Conservation (phyloP, 1,140 invertebrate species). For the Drosophila paulistorum region DNA sequence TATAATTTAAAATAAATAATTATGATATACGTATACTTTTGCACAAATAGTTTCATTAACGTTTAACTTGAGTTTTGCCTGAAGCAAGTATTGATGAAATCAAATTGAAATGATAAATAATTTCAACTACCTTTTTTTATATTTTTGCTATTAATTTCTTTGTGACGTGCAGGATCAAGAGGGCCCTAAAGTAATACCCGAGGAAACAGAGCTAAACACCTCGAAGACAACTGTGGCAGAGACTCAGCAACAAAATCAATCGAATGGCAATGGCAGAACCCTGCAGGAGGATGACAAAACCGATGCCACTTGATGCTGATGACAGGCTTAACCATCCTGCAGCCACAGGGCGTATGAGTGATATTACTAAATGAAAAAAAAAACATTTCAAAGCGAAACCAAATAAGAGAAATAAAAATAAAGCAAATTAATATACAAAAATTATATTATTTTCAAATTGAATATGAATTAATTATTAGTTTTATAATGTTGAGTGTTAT, state of each 20-base stretch:
- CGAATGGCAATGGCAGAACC: slow-evolving; percentile 62
- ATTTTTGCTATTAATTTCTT: slow-evolving; percentile 1
- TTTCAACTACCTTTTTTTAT: slow-evolving; percentile 3
- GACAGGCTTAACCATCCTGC: slow-evolving; percentile 15
- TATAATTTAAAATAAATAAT: slow-evolving; percentile 5
- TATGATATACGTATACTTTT: not conserved
- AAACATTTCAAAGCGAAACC: slow-evolving; percentile 23
- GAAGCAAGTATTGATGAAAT: slow-evolving; percentile 19
- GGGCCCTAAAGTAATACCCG: slow-evolving; percentile 75
- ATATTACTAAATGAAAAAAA: slow-evolving; percentile 67
- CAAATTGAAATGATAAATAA: not conserved
- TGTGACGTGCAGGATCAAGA: slow-evolving; percentile 64
- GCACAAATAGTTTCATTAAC: slow-evolving; percentile 3
- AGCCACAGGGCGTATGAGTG: slow-evolving; percentile 66
- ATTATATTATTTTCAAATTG: slow-evolving; percentile 33
- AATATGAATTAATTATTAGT: slow-evolving; percentile 46
- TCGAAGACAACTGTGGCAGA: slow-evolving; percentile 69
- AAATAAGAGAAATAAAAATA: slow-evolving; percentile 2
- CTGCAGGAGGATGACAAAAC: slow-evolving; percentile 45
- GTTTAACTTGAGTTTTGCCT: slow-evolving; percentile 13
- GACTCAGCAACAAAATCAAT: slow-evolving; percentile 26
- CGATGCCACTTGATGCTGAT: slow-evolving; percentile 59
- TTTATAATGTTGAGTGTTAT: slow-evolving; percentile 61
- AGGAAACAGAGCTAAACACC: slow-evolving; percentile 74
- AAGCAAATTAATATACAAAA: slow-evolving; percentile 27